Evolutionary conservation across 1,140 invertebrate genomes (phyloP), one percentile per base, ranked within the genome.

Genomic region (Linepithema humile): DNA sequence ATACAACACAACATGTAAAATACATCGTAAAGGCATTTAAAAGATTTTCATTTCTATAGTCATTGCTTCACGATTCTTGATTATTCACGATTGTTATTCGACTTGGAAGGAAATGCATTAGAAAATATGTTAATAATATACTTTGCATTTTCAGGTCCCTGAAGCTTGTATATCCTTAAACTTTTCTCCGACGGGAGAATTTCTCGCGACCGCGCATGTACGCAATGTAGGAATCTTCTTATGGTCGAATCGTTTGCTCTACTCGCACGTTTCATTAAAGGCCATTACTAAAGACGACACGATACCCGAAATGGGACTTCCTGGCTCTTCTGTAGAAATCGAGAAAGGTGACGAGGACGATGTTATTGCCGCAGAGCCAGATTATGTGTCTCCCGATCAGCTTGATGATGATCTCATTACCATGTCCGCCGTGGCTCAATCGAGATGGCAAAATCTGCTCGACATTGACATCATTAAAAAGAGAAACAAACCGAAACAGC

Each of bases 401-500:
- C 96, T 99, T 53, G 95, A 95, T 50, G 92, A 96, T 38, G 96
- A 98, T 87, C 94, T 99, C 0, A 96, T 99, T 12, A 99, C 98
- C 0, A 94, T 99, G 83, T 99, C 98, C 0, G 95, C 96, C 1
- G 93, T 99, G 55, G 96, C 98, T 0, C 96, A 96, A 26, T 98
- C 98, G 0, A 96, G 98, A 91, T 99, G 99, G 99, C 96, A 98
- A 67, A 99, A 99, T 95, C 93, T 99, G 3, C 94, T 99, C 0
- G 96, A 98, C 93, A 95, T 99, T 57, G 98, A 99, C 90, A 94
- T 97, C 1, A 97, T 99, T 1, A 98, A 97, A 92, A 96, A 96
- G 85, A 95, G 98, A 84, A 99, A 99, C 93, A 99, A 99, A 92
- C 98, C 98, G 0, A 98, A 97, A 93, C 96, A 97, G 64, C 95